A percentile compares a stretch with the other conserved stretches of the same genome.
Evolutionary conservation across 2,888 invertebrate genomes (phyloP).

Genomic region (Scaptomyza cyrtandrae): DNA sequence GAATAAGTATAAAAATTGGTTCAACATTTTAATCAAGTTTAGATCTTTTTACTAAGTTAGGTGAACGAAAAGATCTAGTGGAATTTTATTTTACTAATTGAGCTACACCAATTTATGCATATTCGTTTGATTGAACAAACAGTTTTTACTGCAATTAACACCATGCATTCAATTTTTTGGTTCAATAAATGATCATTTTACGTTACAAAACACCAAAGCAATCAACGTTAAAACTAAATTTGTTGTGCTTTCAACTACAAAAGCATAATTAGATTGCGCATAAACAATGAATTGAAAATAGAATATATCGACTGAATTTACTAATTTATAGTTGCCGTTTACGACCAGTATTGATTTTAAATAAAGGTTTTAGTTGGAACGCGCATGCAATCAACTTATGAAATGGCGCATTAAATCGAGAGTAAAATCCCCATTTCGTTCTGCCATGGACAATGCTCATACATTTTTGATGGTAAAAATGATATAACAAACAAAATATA

Average conservation of each 20-base stretch:
- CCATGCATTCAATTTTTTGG: neutral
- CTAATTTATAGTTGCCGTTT: neutral
- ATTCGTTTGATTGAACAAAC: too few species aligned
- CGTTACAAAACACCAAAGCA: neutral
- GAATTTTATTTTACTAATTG: too few species aligned
- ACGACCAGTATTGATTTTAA: slow-evolving; percentile 7
- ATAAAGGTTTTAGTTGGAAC: slow-evolving; percentile 4
- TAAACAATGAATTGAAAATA: neutral
- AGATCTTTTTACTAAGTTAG: too few species aligned
- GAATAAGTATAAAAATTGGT: too few species aligned
- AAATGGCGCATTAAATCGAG: slow-evolving; percentile 56
- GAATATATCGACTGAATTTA: neutral
- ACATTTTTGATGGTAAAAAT: neutral
- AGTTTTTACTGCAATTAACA: too few species aligned
- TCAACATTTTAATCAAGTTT: too few species aligned
- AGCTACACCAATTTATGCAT: too few species aligned
- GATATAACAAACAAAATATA: slow-evolving; percentile 12
- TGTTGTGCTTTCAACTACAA: neutral
- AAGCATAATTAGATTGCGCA: neutral
- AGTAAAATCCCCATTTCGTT: slow-evolving; percentile 6
- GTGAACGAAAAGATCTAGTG: too few species aligned
- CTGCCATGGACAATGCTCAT: neutral
- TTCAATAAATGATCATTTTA: neutral
- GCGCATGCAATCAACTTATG: slow-evolving; percentile 26
- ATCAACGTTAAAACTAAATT: neutral